Conservation (phyloP, 2,797 vertebrate species). For the Cottoperca gobio region DNA sequence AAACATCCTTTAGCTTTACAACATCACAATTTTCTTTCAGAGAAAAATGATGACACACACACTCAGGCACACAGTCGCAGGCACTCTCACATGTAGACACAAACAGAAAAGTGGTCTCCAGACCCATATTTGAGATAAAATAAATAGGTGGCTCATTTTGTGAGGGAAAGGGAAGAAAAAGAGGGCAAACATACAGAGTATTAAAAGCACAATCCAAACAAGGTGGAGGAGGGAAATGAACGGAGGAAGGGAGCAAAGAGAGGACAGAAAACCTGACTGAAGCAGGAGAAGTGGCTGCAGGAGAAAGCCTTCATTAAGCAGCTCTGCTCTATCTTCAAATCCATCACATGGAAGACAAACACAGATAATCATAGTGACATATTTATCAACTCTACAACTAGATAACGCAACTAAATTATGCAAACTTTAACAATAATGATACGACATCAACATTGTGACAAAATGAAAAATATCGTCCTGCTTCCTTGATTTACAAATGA, state of each 20-base stretch:
- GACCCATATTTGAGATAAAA: conserved; percentile 72
- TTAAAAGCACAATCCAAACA: conserved; percentile 48
- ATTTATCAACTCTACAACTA: conserved; percentile 86
- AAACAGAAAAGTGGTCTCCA: conserved; percentile 73
- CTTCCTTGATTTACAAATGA: conserved; percentile 88
- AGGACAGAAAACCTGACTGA: conserved; percentile 53
- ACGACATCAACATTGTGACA: conserved; percentile 82
- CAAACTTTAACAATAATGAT: conserved; percentile 88
- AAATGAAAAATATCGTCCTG: conserved; percentile 55
- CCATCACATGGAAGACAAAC: conserved; percentile 84
- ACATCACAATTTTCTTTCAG: conserved; percentile 65
- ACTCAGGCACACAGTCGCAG: conserved; percentile 38
- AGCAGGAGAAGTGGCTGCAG: conserved; percentile 45
- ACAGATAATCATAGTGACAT: conserved; percentile 84
- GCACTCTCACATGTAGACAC: conserved; percentile 48
- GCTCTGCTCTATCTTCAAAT: conserved; percentile 82
- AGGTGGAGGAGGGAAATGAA: conserved; percentile 23
- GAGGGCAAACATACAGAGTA: conserved; percentile 30
- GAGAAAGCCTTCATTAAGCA: conserved; percentile 81
- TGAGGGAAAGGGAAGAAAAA: conserved; percentile 24
- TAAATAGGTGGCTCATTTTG: conserved; percentile 74
- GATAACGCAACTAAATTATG: conserved; percentile 90
- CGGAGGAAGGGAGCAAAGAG: not conserved
- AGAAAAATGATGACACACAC: conserved; percentile 45
- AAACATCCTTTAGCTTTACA: conserved; percentile 64